Percentiles rank a stretch among this genome's conserved stretches.
Conservation (phyloP, 2,797 vertebrate species). For the Pempheris klunzingeri region DNA sequence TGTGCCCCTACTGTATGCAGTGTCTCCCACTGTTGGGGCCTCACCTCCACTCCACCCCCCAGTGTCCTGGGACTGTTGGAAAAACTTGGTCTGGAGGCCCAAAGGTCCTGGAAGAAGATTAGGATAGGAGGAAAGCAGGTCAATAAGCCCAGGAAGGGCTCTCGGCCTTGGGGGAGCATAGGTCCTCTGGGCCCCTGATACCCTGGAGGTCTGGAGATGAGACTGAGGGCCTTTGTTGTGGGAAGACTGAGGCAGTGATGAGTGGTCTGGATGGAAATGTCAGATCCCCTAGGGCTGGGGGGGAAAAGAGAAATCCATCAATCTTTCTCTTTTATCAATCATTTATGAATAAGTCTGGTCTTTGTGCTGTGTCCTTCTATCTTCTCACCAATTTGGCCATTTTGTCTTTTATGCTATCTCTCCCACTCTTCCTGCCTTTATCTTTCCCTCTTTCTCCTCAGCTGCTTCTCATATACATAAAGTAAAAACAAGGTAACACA, state of each 20-base stretch:
- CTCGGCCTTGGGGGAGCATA: slow-evolving; percentile 51
- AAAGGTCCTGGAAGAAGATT: slow-evolving; percentile 51
- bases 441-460: slow-evolving; percentile 8
- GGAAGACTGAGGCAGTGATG: slow-evolving; percentile 63
- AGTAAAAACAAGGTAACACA: slow-evolving; percentile 6
- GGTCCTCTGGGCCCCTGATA: slow-evolving; percentile 45
- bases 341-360: slow-evolving; percentile 66
- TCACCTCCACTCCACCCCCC: slow-evolving; percentile 39
- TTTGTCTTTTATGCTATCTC: slow-evolving; percentile 41
- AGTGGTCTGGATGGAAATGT: slow-evolving; percentile 76
- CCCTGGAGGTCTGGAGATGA: slow-evolving; percentile 64
- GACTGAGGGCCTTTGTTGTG: slow-evolving; percentile 78
- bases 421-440: slow-evolving; percentile 8
- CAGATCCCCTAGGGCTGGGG: slow-evolving; percentile 69
- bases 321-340: slow-evolving; percentile 79
- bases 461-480: slow-evolving; percentile 6
- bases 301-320: slow-evolving; percentile 70
- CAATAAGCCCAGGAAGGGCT: slow-evolving; percentile 65
- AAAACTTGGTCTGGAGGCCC: slow-evolving; percentile 45
- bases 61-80: slow-evolving; percentile 42
- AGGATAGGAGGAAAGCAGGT: slow-evolving; percentile 44
- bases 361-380: slow-evolving; percentile 44
- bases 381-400: slow-evolving; percentile 34
- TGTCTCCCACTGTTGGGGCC: slow-evolving; percentile 39
- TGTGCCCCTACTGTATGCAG: slow-evolving; percentile 52